Evolutionary conservation across 2,888 invertebrate genomes (phyloP), one percentile per base, ranked within the genome.

Genomic region (Pandemis corylana): DNA sequence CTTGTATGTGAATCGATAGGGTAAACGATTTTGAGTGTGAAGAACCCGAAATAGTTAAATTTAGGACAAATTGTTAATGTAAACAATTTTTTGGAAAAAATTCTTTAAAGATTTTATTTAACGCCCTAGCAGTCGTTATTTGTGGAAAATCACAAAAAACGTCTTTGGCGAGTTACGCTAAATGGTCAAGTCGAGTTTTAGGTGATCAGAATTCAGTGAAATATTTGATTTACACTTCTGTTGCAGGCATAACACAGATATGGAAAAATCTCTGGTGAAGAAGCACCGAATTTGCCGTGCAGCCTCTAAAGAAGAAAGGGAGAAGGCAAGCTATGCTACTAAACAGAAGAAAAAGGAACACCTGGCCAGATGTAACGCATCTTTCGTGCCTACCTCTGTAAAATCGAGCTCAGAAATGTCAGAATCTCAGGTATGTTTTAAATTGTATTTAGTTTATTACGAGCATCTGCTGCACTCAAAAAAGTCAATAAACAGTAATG

Each of bases 241-340:
- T 59, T 49, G 76, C 81, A 97, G 97, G 82, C 98, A 98, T 86
- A 98, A 97, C 81, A 95, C 96, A 77, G 96, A 97, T 76, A 98
- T 98, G 98, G 97, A 97, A 85, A 97, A 97, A 81, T 95, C 96
- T 67, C 95, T 98, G 94, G 91, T 96, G 0, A 97, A 97, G 83
- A 95, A 95, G 75, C 97, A 97, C 80, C 95, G 96, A 0, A 96
- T 96, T 77, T 92, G 94, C 4, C 93, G 97, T 10, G 93, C 92
- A 0, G 92, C 90, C 13, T 80, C 46, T 69, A 91, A 89, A 65
- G 81, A 80, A 0, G 86, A 87, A 0, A 83, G 85, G 10, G 88
- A 85, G 9, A 88, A 82, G 70, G 68, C 78, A 0, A 80, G 80
- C 0, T 83, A 79, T 42, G 90, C 89, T 72, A 93, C 87, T 7